A percentile compares a stretch with the other conserved stretches of the same genome.
phyloP scores from a whole-genome alignment of 2,113 vertebrate genomes.

The Ammodramus savannarum region DNA sequence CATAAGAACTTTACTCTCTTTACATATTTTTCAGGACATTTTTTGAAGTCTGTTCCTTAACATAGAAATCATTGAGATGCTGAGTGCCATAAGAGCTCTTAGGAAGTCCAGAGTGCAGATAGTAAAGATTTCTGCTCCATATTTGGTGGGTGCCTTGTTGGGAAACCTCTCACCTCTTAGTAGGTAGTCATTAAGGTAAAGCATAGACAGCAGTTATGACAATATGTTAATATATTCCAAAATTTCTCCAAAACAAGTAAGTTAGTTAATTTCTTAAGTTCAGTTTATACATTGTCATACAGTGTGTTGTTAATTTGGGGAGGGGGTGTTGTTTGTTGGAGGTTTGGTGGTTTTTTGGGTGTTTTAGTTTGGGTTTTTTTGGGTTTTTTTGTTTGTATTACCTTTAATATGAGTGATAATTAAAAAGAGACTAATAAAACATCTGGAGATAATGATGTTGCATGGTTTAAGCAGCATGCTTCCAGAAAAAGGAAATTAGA shows the following conservation, averaged over 20 bases:
- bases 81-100: not conserved
- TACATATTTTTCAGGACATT: not conserved
- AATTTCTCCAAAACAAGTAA: not conserved
- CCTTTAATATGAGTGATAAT: not conserved
- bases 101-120: not conserved
- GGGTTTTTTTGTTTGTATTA: not conserved
- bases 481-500: not conserved
- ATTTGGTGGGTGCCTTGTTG: not conserved
- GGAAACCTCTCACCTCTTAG: not conserved
- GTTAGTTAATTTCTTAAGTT: not conserved
- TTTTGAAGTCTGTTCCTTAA: not conserved
- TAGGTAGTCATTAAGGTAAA: not conserved
- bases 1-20: not conserved
- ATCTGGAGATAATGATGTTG: not conserved
- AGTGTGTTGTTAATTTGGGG: not conserved
- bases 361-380: not conserved
- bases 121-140: not conserved
- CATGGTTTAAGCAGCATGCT: not conserved
- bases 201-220: not conserved
- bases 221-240: not conserved
- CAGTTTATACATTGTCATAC: not conserved
- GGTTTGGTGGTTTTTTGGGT: not conserved
- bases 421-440: not conserved
- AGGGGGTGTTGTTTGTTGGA: not conserved
- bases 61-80: not conserved